Evolutionary conservation across 1,140 invertebrate genomes (phyloP), one percentile per base, ranked within the genome.

Genomic region (Dufourea novaeangliae): DNA sequence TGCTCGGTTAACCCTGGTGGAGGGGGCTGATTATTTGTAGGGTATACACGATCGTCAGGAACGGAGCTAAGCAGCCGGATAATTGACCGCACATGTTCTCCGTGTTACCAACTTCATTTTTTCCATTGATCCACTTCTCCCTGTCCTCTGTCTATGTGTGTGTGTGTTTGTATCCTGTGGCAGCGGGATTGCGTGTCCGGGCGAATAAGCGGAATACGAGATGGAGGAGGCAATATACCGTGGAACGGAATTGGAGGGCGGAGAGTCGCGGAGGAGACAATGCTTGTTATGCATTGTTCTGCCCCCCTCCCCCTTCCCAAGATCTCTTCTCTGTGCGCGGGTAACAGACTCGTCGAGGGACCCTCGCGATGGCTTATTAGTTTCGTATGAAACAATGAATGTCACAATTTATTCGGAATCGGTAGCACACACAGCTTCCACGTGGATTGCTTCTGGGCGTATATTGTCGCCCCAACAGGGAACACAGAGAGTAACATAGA

Each of bases 271-370:
- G 74, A 86, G 81, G 86, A 89, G 87, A 89, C 88, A 89, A 89
- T 89, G 86, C 88, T 89, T 80, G 88, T 89, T 88, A 88, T 86
- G 88, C 86, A 88, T 89, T 89, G 88, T 89, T 88, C 82, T 50
- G n/a, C n/a, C n/a, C n/a, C n/a, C n/a, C n/a, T n/a, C n/a, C n/a
- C n/a, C n/a, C n/a, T n/a, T 50, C n/a, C 20, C 20, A 37, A 8
- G 20, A 5, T 4, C 20, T n/a, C 8, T 8, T 6, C 46, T 64
- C 39, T 71, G 52, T 22, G 37, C 63, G 78, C 46, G 67, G 66
- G 62, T 44, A 77, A 63, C 63, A 46, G 61, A 66, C 41, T n/a
- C n/a, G 41, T 62, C 56, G 57, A 32, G 62, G 41, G 20, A 12
- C n/a, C 10, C 41, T 34, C 37, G 20, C 50, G 73, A 71, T 64